Evolutionary conservation across 1,140 invertebrate genomes (phyloP).

Genomic region (Rhagoletis zephyria): DNA sequence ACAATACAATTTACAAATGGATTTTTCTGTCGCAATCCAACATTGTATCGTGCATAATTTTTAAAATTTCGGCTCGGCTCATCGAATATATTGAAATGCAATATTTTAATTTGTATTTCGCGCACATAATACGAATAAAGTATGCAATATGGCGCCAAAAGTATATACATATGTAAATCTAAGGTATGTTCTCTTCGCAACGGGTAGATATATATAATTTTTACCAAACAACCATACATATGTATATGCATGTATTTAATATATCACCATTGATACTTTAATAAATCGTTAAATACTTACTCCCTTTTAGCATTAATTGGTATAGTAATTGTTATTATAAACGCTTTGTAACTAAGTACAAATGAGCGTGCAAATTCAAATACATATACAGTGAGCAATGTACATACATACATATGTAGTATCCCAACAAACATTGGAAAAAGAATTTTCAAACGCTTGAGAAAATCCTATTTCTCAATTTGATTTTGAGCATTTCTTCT

Average conservation of each 20-base stretch:
- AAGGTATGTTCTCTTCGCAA: not conserved
- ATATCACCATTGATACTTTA: not conserved
- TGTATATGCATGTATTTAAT: not conserved
- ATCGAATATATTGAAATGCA: not conserved
- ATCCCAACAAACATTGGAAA: too few relatives aligned
- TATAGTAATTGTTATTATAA: not conserved
- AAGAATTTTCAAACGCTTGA: too few relatives aligned
- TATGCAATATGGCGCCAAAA: not conserved
- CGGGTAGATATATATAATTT: too few relatives aligned
- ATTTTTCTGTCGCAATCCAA: not conserved
- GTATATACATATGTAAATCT: not conserved
- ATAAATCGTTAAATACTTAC: not conserved
- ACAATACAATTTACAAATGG: not conserved
- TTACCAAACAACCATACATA: too few relatives aligned
- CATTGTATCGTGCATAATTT: not conserved
- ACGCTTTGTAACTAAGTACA: not conserved
- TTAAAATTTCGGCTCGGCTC: not conserved
- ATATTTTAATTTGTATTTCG: not conserved
- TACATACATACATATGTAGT: too few relatives aligned
- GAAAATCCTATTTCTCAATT: too few relatives aligned
- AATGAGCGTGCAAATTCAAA: not conserved
- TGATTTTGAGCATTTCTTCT: too few relatives aligned
- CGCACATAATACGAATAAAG: not conserved
- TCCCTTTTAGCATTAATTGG: not conserved
- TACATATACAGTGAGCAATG: not conserved